These are phyloP conservation scores for Hylomyscus alleni DNA, from an alignment of 2,797 vertebrate species.

Conservation along the genomic window DNA sequence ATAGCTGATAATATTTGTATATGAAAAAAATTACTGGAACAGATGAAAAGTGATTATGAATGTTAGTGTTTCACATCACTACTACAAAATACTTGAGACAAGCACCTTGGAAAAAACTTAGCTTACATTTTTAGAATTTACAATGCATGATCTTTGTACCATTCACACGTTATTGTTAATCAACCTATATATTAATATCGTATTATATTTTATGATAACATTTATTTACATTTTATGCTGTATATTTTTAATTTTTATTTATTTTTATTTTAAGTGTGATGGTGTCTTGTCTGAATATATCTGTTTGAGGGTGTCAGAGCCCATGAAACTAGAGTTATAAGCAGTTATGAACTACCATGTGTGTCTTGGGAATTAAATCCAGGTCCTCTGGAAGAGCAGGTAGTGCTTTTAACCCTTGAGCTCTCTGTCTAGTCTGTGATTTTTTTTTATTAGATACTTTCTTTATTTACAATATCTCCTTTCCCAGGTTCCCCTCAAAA, in stretches of 20 bases:
- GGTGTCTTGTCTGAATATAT: neutral
- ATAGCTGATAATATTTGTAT: neutral
- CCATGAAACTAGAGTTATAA: neutral
- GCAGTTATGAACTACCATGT: neutral
- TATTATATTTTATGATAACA: neutral
- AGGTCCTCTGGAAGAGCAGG: neutral
- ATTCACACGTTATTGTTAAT: neutral
- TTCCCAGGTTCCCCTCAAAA: too few relatives aligned
- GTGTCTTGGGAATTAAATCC: too few relatives aligned
- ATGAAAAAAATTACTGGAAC: neutral
- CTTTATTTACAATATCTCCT: too few relatives aligned
- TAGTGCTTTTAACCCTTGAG: neutral
- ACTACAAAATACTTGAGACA: neutral
- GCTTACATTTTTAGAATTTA: neutral
- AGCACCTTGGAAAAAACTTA: neutral
- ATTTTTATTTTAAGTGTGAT: neutral
- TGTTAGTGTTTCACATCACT: neutral
- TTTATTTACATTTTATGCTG: neutral
- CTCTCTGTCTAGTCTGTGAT: neutral
- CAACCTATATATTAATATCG: neutral
- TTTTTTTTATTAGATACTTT: too few relatives aligned
- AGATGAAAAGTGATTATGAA: neutral
- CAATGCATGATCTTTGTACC: neutral
- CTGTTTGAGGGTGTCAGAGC: neutral
- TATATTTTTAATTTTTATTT: neutral